These are phyloP conservation scores for Enchytraeus crypticus DNA, from an alignment of 2,888 invertebrate genomes.

Conservation along the genomic window DNA sequence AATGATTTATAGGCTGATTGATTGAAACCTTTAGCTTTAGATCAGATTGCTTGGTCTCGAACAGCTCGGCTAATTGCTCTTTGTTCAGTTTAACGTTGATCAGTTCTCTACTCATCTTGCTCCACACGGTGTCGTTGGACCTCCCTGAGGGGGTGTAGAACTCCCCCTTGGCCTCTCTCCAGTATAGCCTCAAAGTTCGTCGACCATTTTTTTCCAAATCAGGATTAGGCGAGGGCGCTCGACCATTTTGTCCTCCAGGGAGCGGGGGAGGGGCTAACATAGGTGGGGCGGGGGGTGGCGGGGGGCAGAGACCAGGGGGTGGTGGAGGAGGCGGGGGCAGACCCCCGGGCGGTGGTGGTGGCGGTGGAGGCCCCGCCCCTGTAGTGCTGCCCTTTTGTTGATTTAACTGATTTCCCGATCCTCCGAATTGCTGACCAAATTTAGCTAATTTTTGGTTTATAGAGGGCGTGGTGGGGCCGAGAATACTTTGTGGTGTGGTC, in stretches of 20 bases:
- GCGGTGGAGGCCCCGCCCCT: too few relatives aligned
- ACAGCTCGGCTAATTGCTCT: constrained; percentile 85
- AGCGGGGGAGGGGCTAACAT: constrained; percentile 23
- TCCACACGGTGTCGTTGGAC: constrained; percentile 42
- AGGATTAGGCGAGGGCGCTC: too few relatives aligned
- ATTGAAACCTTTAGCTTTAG: constrained; percentile 88
- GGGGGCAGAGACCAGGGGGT: constrained; percentile 29
- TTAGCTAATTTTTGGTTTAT: too few relatives aligned
- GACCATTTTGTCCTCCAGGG: too few relatives aligned
- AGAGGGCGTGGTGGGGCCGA: too few relatives aligned
- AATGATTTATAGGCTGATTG: too few relatives aligned
- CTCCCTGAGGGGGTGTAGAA: constrained; percentile 23
- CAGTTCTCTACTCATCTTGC: constrained; percentile 29
- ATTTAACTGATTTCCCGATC: too few relatives aligned
- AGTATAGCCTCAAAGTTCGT: constrained; percentile 90
- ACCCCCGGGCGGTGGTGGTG: constrained; percentile 23
- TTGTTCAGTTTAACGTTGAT: constrained; percentile 69
- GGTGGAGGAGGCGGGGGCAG: constrained; percentile 37
- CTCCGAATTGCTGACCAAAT: too few relatives aligned
- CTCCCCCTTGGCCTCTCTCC: constrained; percentile 66
- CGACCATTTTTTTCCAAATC: background rate
- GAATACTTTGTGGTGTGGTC: too few relatives aligned
- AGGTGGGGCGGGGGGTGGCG: constrained; percentile 31
- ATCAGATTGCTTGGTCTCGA: constrained; percentile 92
- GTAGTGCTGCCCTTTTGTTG: too few relatives aligned